phyloP scores from a whole-genome alignment of 2,888 invertebrate genomes.

The Drosophila algonquin region DNA sequence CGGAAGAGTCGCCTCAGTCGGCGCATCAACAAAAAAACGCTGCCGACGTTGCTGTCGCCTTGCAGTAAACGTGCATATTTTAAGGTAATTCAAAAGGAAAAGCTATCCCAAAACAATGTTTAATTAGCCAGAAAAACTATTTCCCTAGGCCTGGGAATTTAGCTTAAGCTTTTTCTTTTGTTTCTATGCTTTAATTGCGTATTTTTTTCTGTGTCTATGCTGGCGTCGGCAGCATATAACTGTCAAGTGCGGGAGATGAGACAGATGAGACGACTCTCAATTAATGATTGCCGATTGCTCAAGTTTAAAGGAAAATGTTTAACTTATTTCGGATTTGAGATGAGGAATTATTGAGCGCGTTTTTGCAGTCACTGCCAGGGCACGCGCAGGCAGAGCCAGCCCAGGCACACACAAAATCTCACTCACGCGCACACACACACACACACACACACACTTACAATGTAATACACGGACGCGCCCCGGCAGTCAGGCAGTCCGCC shows the following conservation, averaged over 20 bases:
- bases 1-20: constrained; percentile 64
- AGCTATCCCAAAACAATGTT: constrained; percentile 35
- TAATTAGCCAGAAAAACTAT: constrained; percentile 47
- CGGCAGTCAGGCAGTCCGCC: constrained; percentile 44
- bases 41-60: constrained; percentile 33
- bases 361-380: constrained; percentile 25
- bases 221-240: neutral
- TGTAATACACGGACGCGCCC: constrained; percentile 71
- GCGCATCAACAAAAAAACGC: constrained; percentile 28
- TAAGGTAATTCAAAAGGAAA: constrained; percentile 56
- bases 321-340: constrained; percentile 2
- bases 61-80: constrained; percentile 57
- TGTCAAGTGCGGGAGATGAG: neutral
- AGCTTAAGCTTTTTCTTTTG: constrained; percentile 45
- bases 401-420: constrained; percentile 49
- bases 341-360: constrained; percentile 33
- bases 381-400: constrained; percentile 48
- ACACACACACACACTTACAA: constrained; percentile 33
- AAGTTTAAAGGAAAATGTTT: neutral
- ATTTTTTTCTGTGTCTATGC: constrained; percentile 34
- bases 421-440: constrained; percentile 52
- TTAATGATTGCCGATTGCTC: neutral
- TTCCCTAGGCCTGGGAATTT: constrained; percentile 34
- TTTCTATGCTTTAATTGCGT: constrained; percentile 44
- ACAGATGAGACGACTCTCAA: neutral